Conservation (phyloP, 2,888 invertebrate species). For the Rotaria macrura region DNA sequence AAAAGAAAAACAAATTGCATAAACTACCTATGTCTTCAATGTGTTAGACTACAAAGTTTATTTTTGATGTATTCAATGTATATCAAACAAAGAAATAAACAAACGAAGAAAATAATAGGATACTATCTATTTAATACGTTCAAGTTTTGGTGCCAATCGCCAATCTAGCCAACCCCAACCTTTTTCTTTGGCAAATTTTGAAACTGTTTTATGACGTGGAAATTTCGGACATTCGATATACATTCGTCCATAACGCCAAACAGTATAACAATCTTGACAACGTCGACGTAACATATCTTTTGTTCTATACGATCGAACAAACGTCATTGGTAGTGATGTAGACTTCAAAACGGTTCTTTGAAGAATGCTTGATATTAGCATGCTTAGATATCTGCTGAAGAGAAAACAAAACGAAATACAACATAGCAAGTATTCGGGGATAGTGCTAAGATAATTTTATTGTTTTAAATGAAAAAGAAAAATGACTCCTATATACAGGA, state of each 20-base stretch:
- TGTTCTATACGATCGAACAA: slow-evolving; percentile 38
- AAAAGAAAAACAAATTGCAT: too few relatives aligned
- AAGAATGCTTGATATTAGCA: background rate
- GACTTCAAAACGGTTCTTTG: background rate
- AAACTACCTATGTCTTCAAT: background rate
- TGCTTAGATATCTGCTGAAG: background rate
- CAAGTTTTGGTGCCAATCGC: background rate
- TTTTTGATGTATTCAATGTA: background rate
- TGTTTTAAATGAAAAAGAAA: background rate
- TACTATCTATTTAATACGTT: background rate
- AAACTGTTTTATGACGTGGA: slow-evolving; percentile 41
- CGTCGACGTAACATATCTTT: slow-evolving; percentile 38
- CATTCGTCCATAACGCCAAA: slow-evolving; percentile 40
- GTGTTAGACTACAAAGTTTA: background rate
- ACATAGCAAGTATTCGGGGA: background rate
- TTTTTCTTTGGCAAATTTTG: background rate
- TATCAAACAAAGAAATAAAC: background rate
- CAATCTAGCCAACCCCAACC: slow-evolving; percentile 7
- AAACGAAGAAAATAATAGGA: background rate
- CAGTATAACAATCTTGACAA: slow-evolving; percentile 44
- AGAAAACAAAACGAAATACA: background rate
- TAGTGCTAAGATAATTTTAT: slow-evolving; percentile 2
- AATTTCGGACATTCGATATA: slow-evolving; percentile 45
- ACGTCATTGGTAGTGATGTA: background rate
- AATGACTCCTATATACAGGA: background rate